A percentile compares a stretch with the other conserved stretches of the same genome.
These are phyloP conservation scores for Diplodus puntazzo DNA, from an alignment of 2,797 vertebrate genomes.

Conservation along the genomic window DNA sequence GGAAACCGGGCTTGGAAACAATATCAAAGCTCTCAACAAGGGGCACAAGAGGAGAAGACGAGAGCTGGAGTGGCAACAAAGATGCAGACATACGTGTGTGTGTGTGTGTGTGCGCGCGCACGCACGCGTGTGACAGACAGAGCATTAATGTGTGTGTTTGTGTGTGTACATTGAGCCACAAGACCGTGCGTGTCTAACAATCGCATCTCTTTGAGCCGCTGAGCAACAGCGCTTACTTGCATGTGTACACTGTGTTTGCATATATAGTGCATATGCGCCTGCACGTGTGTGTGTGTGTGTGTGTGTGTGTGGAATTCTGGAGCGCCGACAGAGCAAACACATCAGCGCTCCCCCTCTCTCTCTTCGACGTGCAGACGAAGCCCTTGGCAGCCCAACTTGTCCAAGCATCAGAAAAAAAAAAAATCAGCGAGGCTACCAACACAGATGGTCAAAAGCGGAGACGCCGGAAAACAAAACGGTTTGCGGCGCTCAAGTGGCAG, in stretches of 20 bases:
- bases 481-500: constrained; percentile 56
- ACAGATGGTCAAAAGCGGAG: constrained; percentile 76
- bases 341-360: constrained; percentile 32
- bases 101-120: neutral
- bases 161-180: constrained; percentile 28
- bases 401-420: constrained; percentile 57
- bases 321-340: constrained; percentile 69
- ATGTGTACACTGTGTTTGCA: constrained; percentile 34
- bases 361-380: constrained; percentile 59
- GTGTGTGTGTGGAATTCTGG: constrained; percentile 45
- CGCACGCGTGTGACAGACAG: neutral
- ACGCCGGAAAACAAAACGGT: constrained; percentile 73
- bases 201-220: constrained; percentile 30
- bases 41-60: constrained; percentile 74
- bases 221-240: neutral
- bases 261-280: constrained; percentile 8
- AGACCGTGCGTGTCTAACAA: constrained; percentile 42
- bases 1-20: constrained; percentile 78
- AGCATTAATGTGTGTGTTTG: neutral
- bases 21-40: constrained; percentile 76
- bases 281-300: constrained; percentile 18
- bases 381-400: constrained; percentile 67
- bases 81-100: constrained; percentile 31
- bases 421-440: constrained; percentile 43
- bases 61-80: constrained; percentile 71